Percentiles rank a stretch among this genome's conserved stretches.
These are phyloP conservation scores for Spea bombifrons DNA, from an alignment of 2,113 vertebrate genomes.

Conservation along the genomic window DNA sequence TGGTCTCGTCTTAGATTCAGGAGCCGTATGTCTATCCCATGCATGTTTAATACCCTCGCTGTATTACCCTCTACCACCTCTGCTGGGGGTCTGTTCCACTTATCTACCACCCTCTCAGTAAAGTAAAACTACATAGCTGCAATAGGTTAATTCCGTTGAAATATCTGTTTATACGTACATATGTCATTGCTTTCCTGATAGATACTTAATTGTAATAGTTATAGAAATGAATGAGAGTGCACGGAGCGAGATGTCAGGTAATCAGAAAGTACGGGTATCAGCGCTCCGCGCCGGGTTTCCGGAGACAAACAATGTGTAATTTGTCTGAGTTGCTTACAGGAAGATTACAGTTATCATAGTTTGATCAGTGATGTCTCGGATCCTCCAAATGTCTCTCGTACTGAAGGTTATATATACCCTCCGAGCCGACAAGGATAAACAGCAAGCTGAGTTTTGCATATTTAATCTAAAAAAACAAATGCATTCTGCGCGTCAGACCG, in stretches of 20 bases:
- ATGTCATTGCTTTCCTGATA: no score
- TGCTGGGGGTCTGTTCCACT: no score
- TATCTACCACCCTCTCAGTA: no score
- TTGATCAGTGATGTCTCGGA: conserved; percentile 29
- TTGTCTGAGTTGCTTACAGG: conserved; percentile 31
- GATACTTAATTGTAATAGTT: no score
- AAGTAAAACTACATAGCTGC: not conserved
- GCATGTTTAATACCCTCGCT: no score
- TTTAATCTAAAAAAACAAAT: conserved; percentile 17
- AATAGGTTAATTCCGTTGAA: no score
- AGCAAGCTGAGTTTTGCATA: not conserved
- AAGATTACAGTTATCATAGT: conserved; percentile 42
- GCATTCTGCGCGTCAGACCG: not conserved
- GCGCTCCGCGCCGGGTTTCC: not conserved
- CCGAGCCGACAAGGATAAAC: conserved; percentile 13
- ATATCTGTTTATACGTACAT: no score
- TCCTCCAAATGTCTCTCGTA: not conserved
- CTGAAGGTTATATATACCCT: conserved; percentile 36
- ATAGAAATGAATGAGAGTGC: not conserved
- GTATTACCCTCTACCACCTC: no score
- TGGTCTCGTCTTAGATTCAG: no score
- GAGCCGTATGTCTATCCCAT: no score
- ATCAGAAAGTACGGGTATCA: conserved; percentile 24
- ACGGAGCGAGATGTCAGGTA: conserved; percentile 16
- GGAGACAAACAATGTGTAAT: conserved; percentile 28